Base-by-base conservation (phyloP, 2,888 invertebrate genomes). In the Coenonympha arcania region DNA sequence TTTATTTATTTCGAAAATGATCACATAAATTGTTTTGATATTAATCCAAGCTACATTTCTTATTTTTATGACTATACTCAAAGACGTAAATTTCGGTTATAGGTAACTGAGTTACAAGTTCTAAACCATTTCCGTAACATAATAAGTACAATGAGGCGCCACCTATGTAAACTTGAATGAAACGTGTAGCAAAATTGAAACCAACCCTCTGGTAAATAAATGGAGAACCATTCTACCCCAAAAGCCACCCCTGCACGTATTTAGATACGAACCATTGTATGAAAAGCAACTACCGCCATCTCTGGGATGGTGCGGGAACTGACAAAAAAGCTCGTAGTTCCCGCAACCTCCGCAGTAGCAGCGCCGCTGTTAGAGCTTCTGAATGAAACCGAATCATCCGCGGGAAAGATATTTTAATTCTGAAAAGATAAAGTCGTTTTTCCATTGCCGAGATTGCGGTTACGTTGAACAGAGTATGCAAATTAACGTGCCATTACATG, bases 401-500 rank as follows among this genome's bases (percentile, higher is more conserved):
- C 42, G 54, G 51, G 69, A 73, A 75, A 65, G 55, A 54, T 37
- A 53, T 61, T 66, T 67, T 75, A 64, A 45, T 1, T 0, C 5
- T 3, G 13, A 50, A 20, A 41, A 47, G 30, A 65, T 66, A 78
- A 62, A 70, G 77, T 72, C 67, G 64, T 57, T 56, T 71, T 76
- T 76, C 28, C 67, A 50, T 50, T 69, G 63, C 51, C 48, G 56
- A 59, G 49, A 63, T 55, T 59, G 54, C 59, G 62, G 63, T 63
- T 64, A 61, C 63, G 58, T 66, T 65, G 69, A 66, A 68, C 73
- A 71, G 71, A 79, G 81, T 87, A 87, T 87, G 87, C 83, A 87
- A 87, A 87, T 87, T 78, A 83, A 76, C 73, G 73, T 71, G 71
- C 84, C 77, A 85, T 87, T 87, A 86, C 83, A 82, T 78, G 80